Evolutionary conservation across 2,113 vertebrate genomes (phyloP), one percentile per base, ranked within the genome.

Genomic region (Tupaia chinensis): DNA sequence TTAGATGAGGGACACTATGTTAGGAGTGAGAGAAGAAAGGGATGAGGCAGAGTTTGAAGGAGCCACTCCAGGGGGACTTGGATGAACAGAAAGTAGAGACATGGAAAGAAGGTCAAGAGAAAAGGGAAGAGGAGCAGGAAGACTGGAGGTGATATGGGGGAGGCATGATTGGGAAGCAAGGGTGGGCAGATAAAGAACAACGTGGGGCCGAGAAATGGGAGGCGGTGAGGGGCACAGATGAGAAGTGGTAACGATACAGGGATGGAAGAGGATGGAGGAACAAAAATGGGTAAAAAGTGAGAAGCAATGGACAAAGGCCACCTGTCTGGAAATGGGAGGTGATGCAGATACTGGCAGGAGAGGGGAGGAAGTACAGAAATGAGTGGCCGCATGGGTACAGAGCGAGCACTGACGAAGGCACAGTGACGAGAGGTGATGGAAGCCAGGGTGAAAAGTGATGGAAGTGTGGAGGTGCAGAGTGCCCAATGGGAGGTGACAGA

Each of bases 321-420:
- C 44, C 44, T 44, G 44, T 44, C 44, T 95, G 96, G 97, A 97
- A 66, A 91, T 29, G 96, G 97, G 97, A 97, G 96, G 95, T 61
- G 96, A 96, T 94, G 96, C 85, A 70, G 79, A 92, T 61, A 78
- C 27, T 93, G 20, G 87, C 74, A 22, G 15, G 56, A 12, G 63
- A 56, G 72, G 17, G 63, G 29, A 19, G 65, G 73, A 14, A 23
- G 74, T 1, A 9, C 66, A 44, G 84, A 79, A 27, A 23, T 0
- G 5, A 54, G 70, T 63, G 74, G 72, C 1, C 9, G 25, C n/a
- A 15, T 19, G 61, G 78, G 32, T 1, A 16, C 60, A 20, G 73
- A 14, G 92, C 1, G 56, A 44, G n/a, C 56, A 5, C 61, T 5
- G 34, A 22, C 3, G 34, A 17, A 22, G 16, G 44, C n/a, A 7